Percentiles rank a stretch among this genome's conserved stretches.
Evolutionary conservation across 2,113 vertebrate species (phyloP).

Genomic region (Laticauda colubrina): DNA sequence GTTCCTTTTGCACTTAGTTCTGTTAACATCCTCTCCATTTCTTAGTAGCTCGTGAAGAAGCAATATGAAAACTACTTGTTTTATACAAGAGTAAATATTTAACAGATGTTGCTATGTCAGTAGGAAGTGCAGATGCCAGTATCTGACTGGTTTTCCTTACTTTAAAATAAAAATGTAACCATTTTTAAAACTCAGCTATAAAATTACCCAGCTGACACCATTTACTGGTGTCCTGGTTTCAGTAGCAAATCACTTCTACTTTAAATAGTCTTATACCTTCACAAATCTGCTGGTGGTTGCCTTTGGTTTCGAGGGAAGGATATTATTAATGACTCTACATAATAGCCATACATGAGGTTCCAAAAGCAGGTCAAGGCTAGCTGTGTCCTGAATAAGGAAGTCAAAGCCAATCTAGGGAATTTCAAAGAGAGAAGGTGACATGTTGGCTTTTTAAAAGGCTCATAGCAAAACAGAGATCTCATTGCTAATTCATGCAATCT

Average conservation of each 20-base stretch:
- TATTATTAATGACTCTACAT: neutral
- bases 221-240: neutral
- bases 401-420: neutral
- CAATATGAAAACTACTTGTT: neutral
- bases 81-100: neutral
- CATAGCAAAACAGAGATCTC: neutral
- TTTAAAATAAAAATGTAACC: neutral
- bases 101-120: neutral
- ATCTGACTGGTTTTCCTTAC: neutral
- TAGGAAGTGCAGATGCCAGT: neutral
- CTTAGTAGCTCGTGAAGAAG: neutral
- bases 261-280: neutral
- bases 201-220: neutral
- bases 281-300: neutral
- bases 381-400: neutral
- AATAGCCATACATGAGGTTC: neutral
- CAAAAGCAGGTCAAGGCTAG: neutral
- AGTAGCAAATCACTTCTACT: neutral
- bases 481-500: neutral
- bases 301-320: neutral
- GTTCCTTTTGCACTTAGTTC: neutral
- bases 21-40: neutral
- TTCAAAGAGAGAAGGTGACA: neutral
- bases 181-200: neutral
- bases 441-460: neutral